Base-by-base conservation (phyloP, 2,888 invertebrate genomes). In the Dynastes maya region DNA sequence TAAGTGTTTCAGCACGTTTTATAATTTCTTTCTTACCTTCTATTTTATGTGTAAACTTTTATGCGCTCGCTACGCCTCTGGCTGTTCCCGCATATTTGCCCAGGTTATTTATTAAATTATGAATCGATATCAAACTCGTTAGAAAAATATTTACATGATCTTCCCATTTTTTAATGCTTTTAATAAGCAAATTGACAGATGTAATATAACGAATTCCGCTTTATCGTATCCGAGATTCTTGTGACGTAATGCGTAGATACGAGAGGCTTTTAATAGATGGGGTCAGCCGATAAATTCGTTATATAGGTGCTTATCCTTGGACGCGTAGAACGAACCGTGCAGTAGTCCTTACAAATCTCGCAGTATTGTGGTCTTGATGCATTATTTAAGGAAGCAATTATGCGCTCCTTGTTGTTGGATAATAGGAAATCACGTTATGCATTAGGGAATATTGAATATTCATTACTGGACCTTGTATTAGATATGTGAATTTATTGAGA, bases 371-470 rank as follows among this genome's bases (percentile, higher is more conserved):
- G n/a, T 72, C 58, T 22, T 58, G 58, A 40, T 72, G 37, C 40
- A 72, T 72, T 58, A 72, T 72, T 72, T 72, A 72, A 58, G 37
- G 72, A 37, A 72, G 37, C 51, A 72, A 72, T 72, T 72, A 72
- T 58, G 16, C 37, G 58, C 58, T 29, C 72, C 37, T 72, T 58
- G 58, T 58, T 72, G 72, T 40, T 3, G 72, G 58, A 72, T 72
- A 72, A 61, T 72, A 40, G 16, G 11, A 16, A 58, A 72, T 37
- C 55, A 58, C 58, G 72, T 58, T 58, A 40, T 72, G 29, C 58
- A 58, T 72, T 72, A 61, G 37, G 37, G 37, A 29, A 11, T 58
- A 72, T 72, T 72, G 72, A 72, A 72, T 72, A 72, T 72, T 72
- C 72, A 72, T 58, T 58, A 58, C 37, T 40, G 58, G 58, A 72